phyloP scores from a whole-genome alignment of 2,113 vertebrate species.

The Sciurus niger region DNA sequence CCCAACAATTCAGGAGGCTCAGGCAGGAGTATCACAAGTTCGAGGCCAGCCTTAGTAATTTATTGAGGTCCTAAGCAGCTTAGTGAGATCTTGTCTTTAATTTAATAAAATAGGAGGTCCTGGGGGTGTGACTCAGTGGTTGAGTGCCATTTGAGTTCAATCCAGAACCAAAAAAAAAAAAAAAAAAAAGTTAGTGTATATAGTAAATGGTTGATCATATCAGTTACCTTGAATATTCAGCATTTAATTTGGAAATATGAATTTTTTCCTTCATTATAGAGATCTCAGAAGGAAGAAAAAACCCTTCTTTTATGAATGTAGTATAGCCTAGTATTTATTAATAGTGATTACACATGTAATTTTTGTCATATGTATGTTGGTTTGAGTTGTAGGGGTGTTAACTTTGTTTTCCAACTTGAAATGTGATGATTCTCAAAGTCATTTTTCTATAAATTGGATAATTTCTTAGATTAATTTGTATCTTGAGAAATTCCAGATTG shows the following conservation, averaged over 20 bases:
- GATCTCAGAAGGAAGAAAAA: background rate
- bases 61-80: too few species aligned
- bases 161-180: too few species aligned
- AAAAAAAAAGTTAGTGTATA: background rate
- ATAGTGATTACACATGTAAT: background rate
- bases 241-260: constrained; percentile 43
- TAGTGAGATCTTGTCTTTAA: too few species aligned
- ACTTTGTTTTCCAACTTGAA: constrained; percentile 49
- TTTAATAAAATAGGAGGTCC: too few species aligned
- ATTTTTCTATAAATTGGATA: constrained; percentile 49
- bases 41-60: too few species aligned
- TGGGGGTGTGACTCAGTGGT: too few species aligned
- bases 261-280: constrained; percentile 1
- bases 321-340: background rate
- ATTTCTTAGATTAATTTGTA: constrained; percentile 50
- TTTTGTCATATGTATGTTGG: background rate
- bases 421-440: constrained; percentile 13
- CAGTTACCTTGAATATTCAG: background rate
- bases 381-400: constrained; percentile 4
- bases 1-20: too few species aligned
- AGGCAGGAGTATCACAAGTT: too few species aligned
- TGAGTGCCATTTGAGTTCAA: too few species aligned
- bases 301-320: constrained; percentile 2
- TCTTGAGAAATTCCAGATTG: constrained; percentile 42
- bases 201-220: background rate